phyloP scores from a whole-genome alignment of 2,113 vertebrate genomes.

The Antidorcas marsupialis region DNA sequence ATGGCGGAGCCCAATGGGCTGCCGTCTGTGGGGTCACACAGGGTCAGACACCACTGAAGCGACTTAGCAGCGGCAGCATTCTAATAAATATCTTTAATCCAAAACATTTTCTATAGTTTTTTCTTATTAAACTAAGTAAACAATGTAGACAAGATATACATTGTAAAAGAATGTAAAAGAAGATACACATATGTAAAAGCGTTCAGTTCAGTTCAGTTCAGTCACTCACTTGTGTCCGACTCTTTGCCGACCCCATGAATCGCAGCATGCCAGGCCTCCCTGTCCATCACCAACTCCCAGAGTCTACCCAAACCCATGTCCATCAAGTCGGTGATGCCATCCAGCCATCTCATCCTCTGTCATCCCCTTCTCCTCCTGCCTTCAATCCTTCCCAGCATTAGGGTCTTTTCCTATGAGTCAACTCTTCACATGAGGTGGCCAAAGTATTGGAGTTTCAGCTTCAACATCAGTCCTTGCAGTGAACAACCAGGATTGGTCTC shows the following conservation, averaged over 20 bases:
- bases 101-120: not conserved
- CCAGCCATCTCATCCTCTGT: too few relatives aligned
- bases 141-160: not conserved
- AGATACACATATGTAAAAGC: not conserved
- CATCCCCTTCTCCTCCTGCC: too few relatives aligned
- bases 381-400: too few relatives aligned
- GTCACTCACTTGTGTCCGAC: not conserved
- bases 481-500: too few relatives aligned
- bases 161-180: not conserved
- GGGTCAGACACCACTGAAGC: too few relatives aligned
- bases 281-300: not conserved
- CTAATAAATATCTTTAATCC: not conserved
- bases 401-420: too few relatives aligned
- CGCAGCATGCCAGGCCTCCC: not conserved
- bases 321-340: too few relatives aligned
- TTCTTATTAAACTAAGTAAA: not conserved
- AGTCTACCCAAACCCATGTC: not conserved
- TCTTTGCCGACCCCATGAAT: not conserved
- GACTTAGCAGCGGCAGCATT: not conserved
- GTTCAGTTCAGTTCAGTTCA: not conserved
- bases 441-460: too few relatives aligned
- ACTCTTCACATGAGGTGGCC: too few relatives aligned
- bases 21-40: too few relatives aligned
- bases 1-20: too few relatives aligned
- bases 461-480: too few relatives aligned